Base-by-base conservation (phyloP, 2,113 vertebrate species). In the Pachycephala philippinensis region DNA sequence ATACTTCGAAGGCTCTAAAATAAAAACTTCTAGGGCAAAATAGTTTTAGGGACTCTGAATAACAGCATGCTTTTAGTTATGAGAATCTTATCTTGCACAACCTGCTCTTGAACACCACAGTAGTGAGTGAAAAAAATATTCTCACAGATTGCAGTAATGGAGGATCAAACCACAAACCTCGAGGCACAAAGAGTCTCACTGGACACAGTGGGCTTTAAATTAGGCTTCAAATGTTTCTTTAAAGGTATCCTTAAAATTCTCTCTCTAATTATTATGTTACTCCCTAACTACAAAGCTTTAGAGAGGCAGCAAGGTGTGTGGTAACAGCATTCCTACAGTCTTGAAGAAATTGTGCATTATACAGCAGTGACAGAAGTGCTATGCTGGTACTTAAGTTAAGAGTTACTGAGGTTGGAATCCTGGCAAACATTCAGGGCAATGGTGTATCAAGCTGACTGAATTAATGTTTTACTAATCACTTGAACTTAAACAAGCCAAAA, bases 381-480 rank as follows among this genome's bases (percentile, higher is more conserved):
- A 30, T 0, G 6, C 49, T 60, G 37, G 71, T 93, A 95, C 93
- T 96, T 95, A 33, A 90, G 20, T 61, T 83, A 87, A 86, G 95
- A 95, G 88, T 89, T 90, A 89, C 56, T 87, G 90, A 94, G 92
- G 90, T 11, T 90, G 86, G 83, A 92, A 94, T 93, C 64, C 95
- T 96, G 95, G 93, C 93, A 96, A 96, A 96, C 88, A 95, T 92
- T 95, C 92, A 93, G 90, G 76, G 95, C 81, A 89, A 49, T 23
- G 40, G 77, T 69, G 60, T 92, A 94, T 92, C 92, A 93, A 87
- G 88, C 33, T 49, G 53, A 81, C 81, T 84, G 83, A 95, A 93
- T 96, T 96, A 97, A 97, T 96, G 65, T 96, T 96, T 96, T 92
- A 96, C 96, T 94, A 96, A 96, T 65, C 69, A 93, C 57, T 90